Conservation (phyloP, 2,888 invertebrate genomes). For the Brachylomia viminalis region DNA sequence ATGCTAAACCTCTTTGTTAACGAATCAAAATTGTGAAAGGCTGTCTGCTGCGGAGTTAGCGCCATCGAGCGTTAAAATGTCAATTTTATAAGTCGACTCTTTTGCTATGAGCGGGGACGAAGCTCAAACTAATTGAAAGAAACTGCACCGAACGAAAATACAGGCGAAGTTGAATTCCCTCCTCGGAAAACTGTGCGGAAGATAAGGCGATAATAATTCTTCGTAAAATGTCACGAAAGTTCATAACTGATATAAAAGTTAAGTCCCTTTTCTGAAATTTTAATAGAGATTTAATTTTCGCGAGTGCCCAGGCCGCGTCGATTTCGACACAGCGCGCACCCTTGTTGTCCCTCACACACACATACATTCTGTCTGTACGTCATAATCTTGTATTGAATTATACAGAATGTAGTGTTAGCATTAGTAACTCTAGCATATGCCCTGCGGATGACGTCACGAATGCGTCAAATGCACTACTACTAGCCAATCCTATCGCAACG, state of each 20-base stretch:
- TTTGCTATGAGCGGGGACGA: conserved; percentile 62
- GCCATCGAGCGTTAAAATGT: conserved; percentile 58
- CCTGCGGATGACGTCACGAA: conserved; percentile 41
- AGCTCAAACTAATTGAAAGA: conserved; percentile 79
- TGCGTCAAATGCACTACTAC: conserved; percentile 41
- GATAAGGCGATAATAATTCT: conserved; percentile 90
- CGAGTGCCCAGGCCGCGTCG: conserved; percentile 78
- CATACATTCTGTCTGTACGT: conserved; percentile 9
- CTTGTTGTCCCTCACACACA: conserved; percentile 38
- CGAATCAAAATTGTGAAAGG: conserved; percentile 55
- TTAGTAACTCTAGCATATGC: conserved; percentile 19
- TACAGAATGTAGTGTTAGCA: conserved; percentile 24
- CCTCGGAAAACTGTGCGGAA: conserved; percentile 79
- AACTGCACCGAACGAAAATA: conserved; percentile 83
- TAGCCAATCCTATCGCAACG: conserved; percentile 22
- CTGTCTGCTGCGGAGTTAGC: conserved; percentile 38
- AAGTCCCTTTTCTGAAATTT: conserved; percentile 88
- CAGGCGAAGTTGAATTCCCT: conserved; percentile 80
- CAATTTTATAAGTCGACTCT: conserved; percentile 60
- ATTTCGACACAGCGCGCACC: conserved; percentile 70
- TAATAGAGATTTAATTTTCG: conserved; percentile 89
- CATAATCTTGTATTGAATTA: conserved; percentile 27
- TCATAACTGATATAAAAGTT: conserved; percentile 90
- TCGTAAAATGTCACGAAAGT: conserved; percentile 89
- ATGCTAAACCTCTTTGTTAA: conserved; percentile 61